Conservation (phyloP, 2,797 vertebrate species). For the Hippoglossus hippoglossus region DNA sequence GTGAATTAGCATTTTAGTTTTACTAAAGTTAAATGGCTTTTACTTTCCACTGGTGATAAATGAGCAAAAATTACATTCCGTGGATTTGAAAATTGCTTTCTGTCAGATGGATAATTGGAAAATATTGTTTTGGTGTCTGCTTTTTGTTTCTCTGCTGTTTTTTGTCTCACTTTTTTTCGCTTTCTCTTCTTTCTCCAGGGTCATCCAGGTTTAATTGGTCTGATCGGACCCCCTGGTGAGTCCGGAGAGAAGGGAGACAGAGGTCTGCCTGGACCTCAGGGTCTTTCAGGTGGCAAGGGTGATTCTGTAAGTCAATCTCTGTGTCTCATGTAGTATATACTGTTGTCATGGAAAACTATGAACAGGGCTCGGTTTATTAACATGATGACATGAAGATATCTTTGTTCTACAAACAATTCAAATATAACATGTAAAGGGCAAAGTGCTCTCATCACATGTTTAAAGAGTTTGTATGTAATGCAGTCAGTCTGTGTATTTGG, state of each 20-base stretch:
- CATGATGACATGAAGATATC: too few species aligned
- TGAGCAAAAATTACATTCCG: constrained; percentile 12
- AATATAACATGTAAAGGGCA: too few species aligned
- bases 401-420: too few species aligned
- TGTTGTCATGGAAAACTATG: too few species aligned
- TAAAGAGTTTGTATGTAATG: background rate
- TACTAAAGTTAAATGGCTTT: constrained; percentile 19
- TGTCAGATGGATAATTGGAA: constrained; percentile 17
- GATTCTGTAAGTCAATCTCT: constrained; percentile 87
- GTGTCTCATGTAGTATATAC: background rate
- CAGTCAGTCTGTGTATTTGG: background rate
- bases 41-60: constrained; percentile 14
- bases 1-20: constrained; percentile 47
- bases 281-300: constrained; percentile 91
- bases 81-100: constrained; percentile 9
- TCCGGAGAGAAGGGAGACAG: constrained; percentile 91
- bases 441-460: background rate
- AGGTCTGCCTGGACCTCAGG: constrained; percentile 94
- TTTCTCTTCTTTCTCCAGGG: constrained; percentile 70
- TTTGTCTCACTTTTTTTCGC: background rate
- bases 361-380: too few species aligned
- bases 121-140: constrained; percentile 15
- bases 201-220: constrained; percentile 88
- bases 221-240: constrained; percentile 88
- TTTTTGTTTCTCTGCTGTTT: background rate